These are phyloP conservation scores for Pseudococcus viburni DNA, from an alignment of 2,888 invertebrate species.

Conservation along the genomic window DNA sequence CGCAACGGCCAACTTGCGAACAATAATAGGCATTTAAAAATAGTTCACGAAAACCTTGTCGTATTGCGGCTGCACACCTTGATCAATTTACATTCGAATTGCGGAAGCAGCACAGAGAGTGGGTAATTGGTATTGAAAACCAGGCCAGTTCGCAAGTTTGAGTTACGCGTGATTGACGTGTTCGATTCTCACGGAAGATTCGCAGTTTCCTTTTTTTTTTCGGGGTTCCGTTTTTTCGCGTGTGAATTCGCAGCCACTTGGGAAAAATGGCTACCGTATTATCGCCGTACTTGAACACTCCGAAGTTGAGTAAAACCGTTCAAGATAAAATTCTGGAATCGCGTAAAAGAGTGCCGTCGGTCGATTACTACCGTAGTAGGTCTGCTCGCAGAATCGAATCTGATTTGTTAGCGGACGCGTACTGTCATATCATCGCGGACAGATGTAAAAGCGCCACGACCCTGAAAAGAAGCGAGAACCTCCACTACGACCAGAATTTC, in stretches of 20 bases:
- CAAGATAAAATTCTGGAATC: conserved; percentile 61
- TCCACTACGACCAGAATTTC: conserved; percentile 17
- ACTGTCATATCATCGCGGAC: conserved; percentile 61
- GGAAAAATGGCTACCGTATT: conserved; percentile 53
- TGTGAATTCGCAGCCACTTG: background rate
- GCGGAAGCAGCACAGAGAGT: conserved; percentile 17
- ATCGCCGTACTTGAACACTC: conserved; percentile 50
- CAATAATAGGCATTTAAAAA: conserved; percentile 66
- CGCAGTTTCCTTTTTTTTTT: background rate
- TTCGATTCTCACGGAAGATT: background rate
- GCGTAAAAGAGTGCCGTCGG: conserved; percentile 26
- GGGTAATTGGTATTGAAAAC: conserved; percentile 10
- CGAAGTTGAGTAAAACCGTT: conserved; percentile 34
- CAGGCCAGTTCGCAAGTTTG: background rate
- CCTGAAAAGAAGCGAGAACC: conserved; percentile 56
- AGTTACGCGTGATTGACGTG: conserved; percentile 17
- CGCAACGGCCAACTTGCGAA: conserved; percentile 55
- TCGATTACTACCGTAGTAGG: conserved; percentile 59
- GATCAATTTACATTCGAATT: conserved; percentile 55
- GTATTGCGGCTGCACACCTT: conserved; percentile 26
- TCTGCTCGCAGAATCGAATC: conserved; percentile 62
- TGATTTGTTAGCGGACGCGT: conserved; percentile 61
- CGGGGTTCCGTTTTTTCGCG: background rate
- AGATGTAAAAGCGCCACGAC: conserved; percentile 53
- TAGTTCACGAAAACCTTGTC: conserved; percentile 49